A percentile compares a stretch with the other conserved stretches of the same genome.
Evolutionary conservation across 2,888 invertebrate species (phyloP).

Genomic region (Molanna angustata): DNA sequence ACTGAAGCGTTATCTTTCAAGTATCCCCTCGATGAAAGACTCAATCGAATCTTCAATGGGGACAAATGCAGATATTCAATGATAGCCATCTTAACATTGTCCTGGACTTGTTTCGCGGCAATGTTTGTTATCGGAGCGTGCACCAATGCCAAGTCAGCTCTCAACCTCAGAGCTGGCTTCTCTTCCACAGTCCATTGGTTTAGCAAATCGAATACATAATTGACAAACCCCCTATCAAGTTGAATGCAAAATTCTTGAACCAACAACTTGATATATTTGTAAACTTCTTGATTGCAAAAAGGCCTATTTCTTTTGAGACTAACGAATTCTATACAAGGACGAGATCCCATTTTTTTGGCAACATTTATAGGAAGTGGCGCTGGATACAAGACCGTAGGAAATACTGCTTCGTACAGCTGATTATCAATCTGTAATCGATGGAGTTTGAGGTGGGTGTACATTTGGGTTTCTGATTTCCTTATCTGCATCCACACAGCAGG

Average conservation of each 20-base stretch:
- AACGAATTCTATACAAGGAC: constrained; percentile 61
- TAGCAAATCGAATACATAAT: constrained; percentile 60
- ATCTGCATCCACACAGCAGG: constrained; percentile 75
- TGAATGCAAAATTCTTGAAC: constrained; percentile 67
- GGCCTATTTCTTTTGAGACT: constrained; percentile 53
- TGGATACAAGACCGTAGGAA: constrained; percentile 65
- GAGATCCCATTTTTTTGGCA: constrained; percentile 50
- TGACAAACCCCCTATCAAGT: constrained; percentile 66
- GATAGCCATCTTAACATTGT: constrained; percentile 43
- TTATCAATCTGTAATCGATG: constrained; percentile 74
- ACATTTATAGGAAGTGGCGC: constrained; percentile 52
- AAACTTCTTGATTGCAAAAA: constrained; percentile 54
- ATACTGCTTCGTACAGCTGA: constrained; percentile 67
- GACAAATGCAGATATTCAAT: constrained; percentile 60
- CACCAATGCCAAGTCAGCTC: constrained; percentile 56
- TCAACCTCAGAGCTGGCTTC: constrained; percentile 55
- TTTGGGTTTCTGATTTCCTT: constrained; percentile 66
- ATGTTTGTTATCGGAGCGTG: constrained; percentile 57
- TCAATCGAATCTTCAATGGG: constrained; percentile 60
- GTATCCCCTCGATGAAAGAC: constrained; percentile 54
- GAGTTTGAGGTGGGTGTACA: constrained; percentile 64
- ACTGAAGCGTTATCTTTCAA: constrained; percentile 27
- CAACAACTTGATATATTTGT: constrained; percentile 61
- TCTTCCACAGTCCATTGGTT: constrained; percentile 59
- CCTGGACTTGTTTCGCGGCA: constrained; percentile 43